These are phyloP conservation scores for Fistularia commersonii DNA, from an alignment of 2,797 vertebrate genomes.

Conservation along the genomic window DNA sequence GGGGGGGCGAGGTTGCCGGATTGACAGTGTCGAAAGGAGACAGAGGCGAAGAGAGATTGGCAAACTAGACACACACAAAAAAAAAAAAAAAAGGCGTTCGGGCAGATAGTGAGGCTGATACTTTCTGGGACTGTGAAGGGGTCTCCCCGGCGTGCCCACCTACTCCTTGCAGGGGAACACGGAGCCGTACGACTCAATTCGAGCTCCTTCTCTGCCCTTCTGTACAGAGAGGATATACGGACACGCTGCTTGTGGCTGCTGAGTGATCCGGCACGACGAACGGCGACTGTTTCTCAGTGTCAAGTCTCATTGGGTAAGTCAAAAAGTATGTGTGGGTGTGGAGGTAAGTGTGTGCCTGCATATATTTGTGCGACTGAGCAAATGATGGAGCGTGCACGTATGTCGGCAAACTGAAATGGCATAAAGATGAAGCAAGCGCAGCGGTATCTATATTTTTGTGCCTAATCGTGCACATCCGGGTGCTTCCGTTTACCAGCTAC, in stretches of 20 bases:
- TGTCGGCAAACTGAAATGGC: slow-evolving; percentile 13
- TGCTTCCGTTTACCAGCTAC: slow-evolving; percentile 28
- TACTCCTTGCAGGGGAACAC: slow-evolving; percentile 65
- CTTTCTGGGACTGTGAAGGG: slow-evolving; percentile 62
- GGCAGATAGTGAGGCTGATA: slow-evolving; percentile 59
- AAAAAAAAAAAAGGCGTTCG: slow-evolving; percentile 45
- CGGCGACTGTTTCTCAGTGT: slow-evolving; percentile 27
- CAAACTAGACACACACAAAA: slow-evolving; percentile 40
- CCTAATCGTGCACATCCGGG: slow-evolving; percentile 22
- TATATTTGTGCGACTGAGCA: slow-evolving; percentile 6
- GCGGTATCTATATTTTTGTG: slow-evolving; percentile 1
- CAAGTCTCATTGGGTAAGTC: slow-evolving; percentile 62
- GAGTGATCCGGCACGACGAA: slow-evolving; percentile 29
- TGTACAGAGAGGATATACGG: slow-evolving; percentile 62
- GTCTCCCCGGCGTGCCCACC: slow-evolving; percentile 59
- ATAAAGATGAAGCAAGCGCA: slow-evolving; percentile 11
- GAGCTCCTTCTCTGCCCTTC: slow-evolving; percentile 65
- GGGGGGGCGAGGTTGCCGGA: slow-evolving; percentile 25
- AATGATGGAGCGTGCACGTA: slow-evolving; percentile 14
- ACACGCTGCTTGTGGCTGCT: slow-evolving; percentile 37
- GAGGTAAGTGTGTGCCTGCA: not conserved
- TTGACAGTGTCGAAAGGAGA: slow-evolving; percentile 38
- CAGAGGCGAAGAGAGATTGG: slow-evolving; percentile 41
- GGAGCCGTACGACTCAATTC: slow-evolving; percentile 68
- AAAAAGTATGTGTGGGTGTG: slow-evolving; percentile 2